Evolutionary conservation across 1,140 invertebrate species (phyloP), one percentile per base, ranked within the genome.

Genomic region (Sogatella furcifera): DNA sequence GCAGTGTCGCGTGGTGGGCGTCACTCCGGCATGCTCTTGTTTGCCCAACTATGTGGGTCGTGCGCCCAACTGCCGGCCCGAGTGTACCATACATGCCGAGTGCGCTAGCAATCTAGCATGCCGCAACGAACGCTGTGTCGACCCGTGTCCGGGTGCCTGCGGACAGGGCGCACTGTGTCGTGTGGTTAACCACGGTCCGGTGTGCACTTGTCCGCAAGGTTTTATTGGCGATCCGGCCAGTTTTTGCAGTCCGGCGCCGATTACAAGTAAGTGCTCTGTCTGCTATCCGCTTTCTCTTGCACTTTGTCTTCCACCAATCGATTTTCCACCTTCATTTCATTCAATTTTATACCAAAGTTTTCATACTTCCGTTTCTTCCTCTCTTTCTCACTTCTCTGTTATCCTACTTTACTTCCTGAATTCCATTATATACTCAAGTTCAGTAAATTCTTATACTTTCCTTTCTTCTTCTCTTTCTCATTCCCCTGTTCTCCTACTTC

Each of bases 171-270:
- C 80, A 0, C 71, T 75, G n/a, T 83, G 81, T 70, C 69, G 68
- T 21, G 76, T 81, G 0, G 70, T 76, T 28, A 78, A 81, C 65
- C 81, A 83, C 61, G 75, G 75, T 17, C 76, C 80, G 15, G 70
- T 78, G 15, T 84, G 82, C 63, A 74, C 73, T n/a, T 84, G 82
- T 69, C 72, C 76, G 5, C 73, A 77, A 44, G 81, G 81, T 8
- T 81, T 76, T 63, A 75, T 74, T 42, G 78, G 74, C 52, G 76
- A 76, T 69, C 73, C 76, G 19, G 76, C 74, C 46, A 69, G 61
- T 38, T 67, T 66, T 55, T 79, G 77, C 59, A 55, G 60, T 34
- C 64, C 60, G 10, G 61, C 64, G 46, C 68, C 68, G 34, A 28
- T 61, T 41, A 62, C 65, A 64, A 63, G 67, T 68, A 68, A 65